Evolutionary conservation across 1,140 invertebrate genomes (phyloP).

Genomic region (Platyura marginata): DNA sequence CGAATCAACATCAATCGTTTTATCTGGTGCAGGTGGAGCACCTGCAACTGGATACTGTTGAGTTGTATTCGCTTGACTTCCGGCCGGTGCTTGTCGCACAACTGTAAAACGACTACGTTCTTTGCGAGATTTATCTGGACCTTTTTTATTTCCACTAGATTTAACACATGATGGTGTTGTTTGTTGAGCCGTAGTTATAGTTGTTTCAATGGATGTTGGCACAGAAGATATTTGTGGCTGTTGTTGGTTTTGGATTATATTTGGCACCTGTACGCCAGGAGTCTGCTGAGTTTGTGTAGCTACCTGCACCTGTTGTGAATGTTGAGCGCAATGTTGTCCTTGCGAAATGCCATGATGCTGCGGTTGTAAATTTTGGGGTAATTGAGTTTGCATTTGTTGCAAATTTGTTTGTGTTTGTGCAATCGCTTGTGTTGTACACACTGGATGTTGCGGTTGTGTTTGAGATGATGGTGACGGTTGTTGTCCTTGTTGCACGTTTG

Average conservation of each 20-base stretch:
- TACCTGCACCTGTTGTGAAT: conserved; percentile 33
- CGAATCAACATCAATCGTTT: conserved; percentile 79
- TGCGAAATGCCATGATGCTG: no score
- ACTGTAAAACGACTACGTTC: conserved; percentile 17
- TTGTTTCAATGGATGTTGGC: conserved; percentile 11
- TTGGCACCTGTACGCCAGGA: conserved; percentile 7
- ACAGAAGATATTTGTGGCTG: conserved; percentile 15
- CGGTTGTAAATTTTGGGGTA: conserved; percentile 8
- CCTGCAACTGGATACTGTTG: conserved; percentile 22
- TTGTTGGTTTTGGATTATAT: conserved; percentile 7
- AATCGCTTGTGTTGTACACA: conserved; percentile 1
- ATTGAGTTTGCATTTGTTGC: conserved; percentile 8
- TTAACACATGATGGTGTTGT: conserved; percentile 18
- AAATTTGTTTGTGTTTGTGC: conserved; percentile 5
- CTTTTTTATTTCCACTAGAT: conserved; percentile 22
- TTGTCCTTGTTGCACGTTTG: conserved; percentile 9
- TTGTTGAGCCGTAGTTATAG: conserved; percentile 12
- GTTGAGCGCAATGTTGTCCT: conserved; percentile 17
- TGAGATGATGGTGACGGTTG: conserved; percentile 4
- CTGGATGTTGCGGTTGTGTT: conserved; percentile 2
- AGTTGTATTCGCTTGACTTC: conserved; percentile 23
- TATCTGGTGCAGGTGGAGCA: conserved; percentile 28
- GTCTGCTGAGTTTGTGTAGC: conserved; percentile 30
- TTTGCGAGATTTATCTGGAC: conserved; percentile 21
- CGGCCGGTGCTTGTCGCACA: conserved; percentile 25